Evolutionary conservation across 2,888 invertebrate species (phyloP).

Genomic region (Brachynemurus nebulosus): DNA sequence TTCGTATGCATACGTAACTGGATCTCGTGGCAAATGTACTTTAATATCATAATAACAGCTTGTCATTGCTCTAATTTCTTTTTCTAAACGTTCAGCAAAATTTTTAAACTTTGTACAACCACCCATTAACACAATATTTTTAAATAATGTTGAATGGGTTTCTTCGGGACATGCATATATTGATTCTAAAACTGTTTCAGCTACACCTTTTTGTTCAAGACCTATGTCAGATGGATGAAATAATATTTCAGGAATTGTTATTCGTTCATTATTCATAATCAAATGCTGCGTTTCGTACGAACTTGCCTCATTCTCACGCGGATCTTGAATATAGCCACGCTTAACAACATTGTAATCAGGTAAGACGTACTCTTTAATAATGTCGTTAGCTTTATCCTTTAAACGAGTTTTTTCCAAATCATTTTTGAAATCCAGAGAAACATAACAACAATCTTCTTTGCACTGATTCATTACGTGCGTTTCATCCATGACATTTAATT

Average conservation of each 20-base stretch:
- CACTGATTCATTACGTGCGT: constrained; percentile 96
- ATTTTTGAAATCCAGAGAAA: constrained; percentile 65
- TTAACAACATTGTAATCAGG: constrained; percentile 89
- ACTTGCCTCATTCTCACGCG: constrained; percentile 30
- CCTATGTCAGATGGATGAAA: constrained; percentile 93
- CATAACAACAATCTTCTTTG: constrained; percentile 95
- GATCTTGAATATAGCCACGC: constrained; percentile 40
- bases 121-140: constrained; percentile 77
- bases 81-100: constrained; percentile 61
- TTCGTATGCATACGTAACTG: constrained; percentile 76
- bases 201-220: constrained; percentile 79
- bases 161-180: constrained; percentile 61
- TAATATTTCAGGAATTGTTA: constrained; percentile 86
- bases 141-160: constrained; percentile 60
- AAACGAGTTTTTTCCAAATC: constrained; percentile 60
- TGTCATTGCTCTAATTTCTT: constrained; percentile 64
- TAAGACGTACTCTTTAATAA: constrained; percentile 81
- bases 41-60: constrained; percentile 66
- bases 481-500: constrained; percentile 97
- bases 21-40: constrained; percentile 53
- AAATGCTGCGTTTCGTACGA: constrained; percentile 60
- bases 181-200: constrained; percentile 71
- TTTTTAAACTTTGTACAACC: constrained; percentile 69
- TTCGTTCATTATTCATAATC: constrained; percentile 82
- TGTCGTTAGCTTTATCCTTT: constrained; percentile 47